phyloP scores from a whole-genome alignment of 1,140 invertebrate species.

The Drosophila teissieri region DNA sequence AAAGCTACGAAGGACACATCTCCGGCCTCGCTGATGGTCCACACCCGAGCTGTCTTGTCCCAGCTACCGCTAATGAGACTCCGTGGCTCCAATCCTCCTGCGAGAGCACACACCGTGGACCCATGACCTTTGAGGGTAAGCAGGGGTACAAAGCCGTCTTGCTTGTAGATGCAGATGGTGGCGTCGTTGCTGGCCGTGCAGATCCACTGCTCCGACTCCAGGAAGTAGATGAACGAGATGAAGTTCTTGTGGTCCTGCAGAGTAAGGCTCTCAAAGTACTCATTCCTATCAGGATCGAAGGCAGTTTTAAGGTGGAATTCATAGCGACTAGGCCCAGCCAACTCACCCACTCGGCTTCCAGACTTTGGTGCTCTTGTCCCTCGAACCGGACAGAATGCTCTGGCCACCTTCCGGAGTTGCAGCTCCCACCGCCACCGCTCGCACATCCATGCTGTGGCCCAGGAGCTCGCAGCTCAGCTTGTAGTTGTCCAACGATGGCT shows the following conservation, averaged over 20 bases:
- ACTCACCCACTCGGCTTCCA: conserved; percentile 92
- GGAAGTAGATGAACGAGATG: conserved; percentile 91
- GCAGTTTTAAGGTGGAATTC: background rate
- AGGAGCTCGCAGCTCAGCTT: conserved; percentile 91
- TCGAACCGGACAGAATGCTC: conserved; percentile 92
- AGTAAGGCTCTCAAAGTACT: conserved; percentile 87
- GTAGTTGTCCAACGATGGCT: conserved; percentile 86
- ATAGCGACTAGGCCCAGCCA: background rate
- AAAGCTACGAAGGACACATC: conserved; percentile 86
- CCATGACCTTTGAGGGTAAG: conserved; percentile 91
- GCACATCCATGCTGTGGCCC: conserved; percentile 94
- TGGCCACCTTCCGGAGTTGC: conserved; percentile 88
- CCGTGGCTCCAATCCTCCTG: conserved; percentile 84
- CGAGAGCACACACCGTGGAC: conserved; percentile 88
- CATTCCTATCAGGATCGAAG: conserved; percentile 85
- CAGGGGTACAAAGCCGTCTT: conserved; percentile 87
- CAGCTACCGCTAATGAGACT: conserved; percentile 91
- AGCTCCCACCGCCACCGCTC: conserved; percentile 89
- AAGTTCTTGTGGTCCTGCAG: conserved; percentile 94
- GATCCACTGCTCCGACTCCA: conserved; percentile 92
- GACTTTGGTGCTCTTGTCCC: conserved; percentile 93
- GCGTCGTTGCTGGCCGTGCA: conserved; percentile 95
- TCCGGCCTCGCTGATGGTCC: conserved; percentile 87
- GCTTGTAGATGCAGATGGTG: conserved; percentile 91
- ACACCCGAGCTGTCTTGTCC: conserved; percentile 94